These are phyloP conservation scores for Octonoba sinensis DNA, from an alignment of 2,888 invertebrate genomes.

Conservation along the genomic window DNA sequence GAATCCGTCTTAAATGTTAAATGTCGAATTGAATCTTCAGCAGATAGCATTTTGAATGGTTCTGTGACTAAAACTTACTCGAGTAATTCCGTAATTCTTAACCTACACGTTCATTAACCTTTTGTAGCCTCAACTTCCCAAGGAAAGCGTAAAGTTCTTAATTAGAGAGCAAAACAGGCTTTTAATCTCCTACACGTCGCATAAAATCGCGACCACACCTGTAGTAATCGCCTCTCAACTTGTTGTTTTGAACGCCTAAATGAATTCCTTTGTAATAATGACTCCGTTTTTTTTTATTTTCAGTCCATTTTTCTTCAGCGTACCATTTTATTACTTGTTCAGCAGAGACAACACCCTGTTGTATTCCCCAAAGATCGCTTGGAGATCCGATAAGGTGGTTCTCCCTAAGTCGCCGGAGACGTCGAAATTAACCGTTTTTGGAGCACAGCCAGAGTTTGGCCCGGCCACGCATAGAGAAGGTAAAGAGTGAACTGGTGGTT, in stretches of 20 bases:
- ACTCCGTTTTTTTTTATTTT: constrained; percentile 16
- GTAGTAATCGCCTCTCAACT: constrained; percentile 55
- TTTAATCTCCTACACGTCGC: constrained; percentile 11
- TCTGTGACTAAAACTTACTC: too few species aligned
- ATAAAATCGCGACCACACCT: constrained; percentile 46
- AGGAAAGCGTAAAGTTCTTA: constrained; percentile 26
- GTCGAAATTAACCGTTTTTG: constrained; percentile 42
- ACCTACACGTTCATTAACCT: too few species aligned
- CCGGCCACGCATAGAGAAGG: too few species aligned
- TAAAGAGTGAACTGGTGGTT: constrained; percentile 5
- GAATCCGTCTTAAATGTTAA: too few species aligned
- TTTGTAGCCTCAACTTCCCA: too few species aligned
- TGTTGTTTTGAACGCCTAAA: constrained; percentile 51
- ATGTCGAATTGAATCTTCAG: too few species aligned
- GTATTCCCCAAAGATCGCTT: constrained; percentile 52
- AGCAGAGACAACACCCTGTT: constrained; percentile 58
- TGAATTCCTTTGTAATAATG: constrained; percentile 55
- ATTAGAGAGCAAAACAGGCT: neutral
- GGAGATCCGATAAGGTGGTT: constrained; percentile 33
- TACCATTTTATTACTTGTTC: constrained; percentile 44
- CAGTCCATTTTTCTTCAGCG: constrained; percentile 2
- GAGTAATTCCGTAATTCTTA: too few species aligned
- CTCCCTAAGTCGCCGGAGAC: constrained; percentile 8
- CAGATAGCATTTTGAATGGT: too few species aligned
- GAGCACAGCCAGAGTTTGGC: constrained; percentile 25